Evolutionary conservation across 2,113 vertebrate species (phyloP).

Genomic region (Hippocampus guttulatus): DNA sequence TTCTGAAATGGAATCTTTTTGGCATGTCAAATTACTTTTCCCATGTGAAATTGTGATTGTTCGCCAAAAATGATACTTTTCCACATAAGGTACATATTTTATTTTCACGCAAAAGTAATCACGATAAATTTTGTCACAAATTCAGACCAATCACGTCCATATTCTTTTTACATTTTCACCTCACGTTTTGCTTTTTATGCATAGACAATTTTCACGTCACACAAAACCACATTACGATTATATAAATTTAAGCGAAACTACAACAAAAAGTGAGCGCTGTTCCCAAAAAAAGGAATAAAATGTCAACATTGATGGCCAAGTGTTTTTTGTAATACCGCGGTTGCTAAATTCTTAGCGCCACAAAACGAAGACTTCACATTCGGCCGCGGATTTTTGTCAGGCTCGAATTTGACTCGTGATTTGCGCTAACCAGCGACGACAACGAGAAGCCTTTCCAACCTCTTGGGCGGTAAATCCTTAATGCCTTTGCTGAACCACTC

Average conservation of each 20-base stretch:
- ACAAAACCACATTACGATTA: no score
- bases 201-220: no score
- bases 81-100: no score
- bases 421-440: background rate
- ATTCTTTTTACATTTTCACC: no score
- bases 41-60: background rate
- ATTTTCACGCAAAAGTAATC: no score
- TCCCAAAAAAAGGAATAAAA: background rate
- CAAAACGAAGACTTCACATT: background rate
- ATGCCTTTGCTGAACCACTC: slow-evolving; percentile 36
- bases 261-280: background rate
- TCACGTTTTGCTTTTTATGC: no score
- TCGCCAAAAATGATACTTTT: no score
- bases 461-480: background rate
- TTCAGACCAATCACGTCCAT: no score
- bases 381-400: background rate
- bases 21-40: background rate
- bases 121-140: no score
- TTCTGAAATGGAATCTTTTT: no score
- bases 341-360: background rate
- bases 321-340: background rate
- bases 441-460: background rate
- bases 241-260: background rate
- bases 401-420: background rate
- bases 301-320: background rate